Base-by-base conservation (phyloP, 2,888 invertebrate genomes). In the Sesia bembeciformis region DNA sequence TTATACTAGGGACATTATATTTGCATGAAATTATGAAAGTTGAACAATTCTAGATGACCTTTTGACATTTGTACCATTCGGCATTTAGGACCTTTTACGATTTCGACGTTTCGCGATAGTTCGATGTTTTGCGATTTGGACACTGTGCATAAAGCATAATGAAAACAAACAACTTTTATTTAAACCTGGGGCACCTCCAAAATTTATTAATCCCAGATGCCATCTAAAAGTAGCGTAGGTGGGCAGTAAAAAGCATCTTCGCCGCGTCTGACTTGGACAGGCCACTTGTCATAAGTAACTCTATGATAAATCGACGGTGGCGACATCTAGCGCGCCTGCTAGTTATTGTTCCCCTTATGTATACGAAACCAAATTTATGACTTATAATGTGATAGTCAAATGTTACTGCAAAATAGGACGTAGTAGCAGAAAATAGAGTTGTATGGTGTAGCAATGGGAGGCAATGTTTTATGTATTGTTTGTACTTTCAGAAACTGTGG, bases 271-370 rank as follows among this genome's bases (percentile, higher is more conserved):
- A 52, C 62, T 58, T 56, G 61, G 87, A 86, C 87, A 71, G 82
- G 76, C 80, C 84, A 86, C 88, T 88, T 84, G 84, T 87, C 87
- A 84, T 81, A 80, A 84, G 81, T 80, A 76, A 72, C 76, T 67
- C 67, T 62, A 76, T 86, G 87, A 88, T 87, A 87, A 88, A 88
- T 88, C 72, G 81, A 75, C 75, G 65, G 63, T 71, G 65, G 76
- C 76, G 79, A 77, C 84, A 83, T 85, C 85, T 84, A 68, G 69
- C 75, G 77, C 66, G 70, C 69, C 81, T 84, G 84, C 75, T 78
- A 78, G 74, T 82, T 85, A 86, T 80, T 84, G 81, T 81, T 80
- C 80, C 82, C 79, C 23, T 84, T 81, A 81, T 78, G 71, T 79
- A 78, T 72, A 67, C 40, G 8, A 40, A 4, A 39, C 7, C 50